Base-by-base conservation (phyloP, 2,113 vertebrate species). In the Amia ocellicauda region DNA sequence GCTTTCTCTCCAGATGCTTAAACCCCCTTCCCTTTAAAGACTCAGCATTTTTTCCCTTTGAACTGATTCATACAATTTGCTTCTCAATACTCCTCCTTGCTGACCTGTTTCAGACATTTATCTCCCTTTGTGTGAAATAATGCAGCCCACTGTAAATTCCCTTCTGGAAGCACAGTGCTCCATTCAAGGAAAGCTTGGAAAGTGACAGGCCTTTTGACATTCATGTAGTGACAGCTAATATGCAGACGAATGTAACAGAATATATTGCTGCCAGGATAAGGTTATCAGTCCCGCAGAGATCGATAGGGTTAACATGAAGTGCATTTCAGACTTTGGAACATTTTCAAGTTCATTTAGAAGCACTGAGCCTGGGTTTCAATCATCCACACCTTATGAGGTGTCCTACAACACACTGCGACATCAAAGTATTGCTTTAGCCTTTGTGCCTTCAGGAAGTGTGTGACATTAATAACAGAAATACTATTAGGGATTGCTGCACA, bases 31-130 rank as follows among this genome's bases (percentile, higher is more conserved):
- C 68, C 68, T 71, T 75, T 63, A 78, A 7, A 8, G 65, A 76
- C 66, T 58, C 51, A 50, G 56, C 31, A 19, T 23, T 58, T 43
- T 31, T 60, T 3, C 72, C 45, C 57, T 73, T 58, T 68, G 75
- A 74, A 53, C 66, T 41, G 29, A 67, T 11, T 20, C 63, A 54
- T 59, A 8, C 26, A 26, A 65, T 79, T 78, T 79, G 63, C 65
- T 54, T 74, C 64, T 70, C 66, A 73, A 69, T 52, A 36, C 56
- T 27, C 11, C 60, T 58, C 57, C 68, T 56, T 57, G 53, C 53
- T 69, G 72, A 77, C 71, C 70, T 63, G 73, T 74, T 78, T 79
- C 60, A 76, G 72, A 65, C 74, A 74, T 62, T 72, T 67, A 74
- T 77, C 69, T 74, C 66, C 60, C 47, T 50, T 45, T 57, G 66